Percentiles rank a stretch among this genome's conserved stretches.
Conservation (phyloP, 2,797 vertebrate species). For the Cuniculus paca region DNA sequence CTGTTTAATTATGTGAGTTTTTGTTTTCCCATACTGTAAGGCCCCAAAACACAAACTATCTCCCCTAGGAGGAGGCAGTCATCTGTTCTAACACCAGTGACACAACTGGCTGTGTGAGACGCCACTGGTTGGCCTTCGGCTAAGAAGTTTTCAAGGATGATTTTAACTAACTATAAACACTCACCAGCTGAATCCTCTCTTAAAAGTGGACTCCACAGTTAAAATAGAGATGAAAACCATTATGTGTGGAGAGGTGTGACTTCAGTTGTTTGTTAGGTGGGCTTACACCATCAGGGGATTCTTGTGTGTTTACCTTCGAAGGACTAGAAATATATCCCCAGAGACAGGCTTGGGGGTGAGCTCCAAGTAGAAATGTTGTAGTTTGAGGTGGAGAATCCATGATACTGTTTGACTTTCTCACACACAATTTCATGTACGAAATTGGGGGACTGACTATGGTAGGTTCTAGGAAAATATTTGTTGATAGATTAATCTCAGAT, state of each 20-base stretch:
- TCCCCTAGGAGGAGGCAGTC: constrained; percentile 23
- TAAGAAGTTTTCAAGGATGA: constrained; percentile 16
- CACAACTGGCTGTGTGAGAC: constrained; percentile 5
- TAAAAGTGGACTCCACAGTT: neutral
- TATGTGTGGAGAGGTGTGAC: neutral
- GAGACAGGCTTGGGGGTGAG: constrained; percentile 3
- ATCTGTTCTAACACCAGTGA: constrained; percentile 7
- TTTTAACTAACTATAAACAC: constrained; percentile 56
- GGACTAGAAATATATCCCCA: neutral
- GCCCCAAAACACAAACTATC: neutral
- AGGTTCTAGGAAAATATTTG: constrained; percentile 63
- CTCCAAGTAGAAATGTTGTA: constrained; percentile 40
- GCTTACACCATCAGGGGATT: neutral
- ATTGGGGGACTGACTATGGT: neutral
- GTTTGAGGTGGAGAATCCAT: neutral
- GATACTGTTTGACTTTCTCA: constrained; percentile 49
- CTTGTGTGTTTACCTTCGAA: neutral
- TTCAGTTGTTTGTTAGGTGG: neutral
- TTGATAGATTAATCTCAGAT: constrained; percentile 47
- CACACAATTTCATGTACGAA: neutral
- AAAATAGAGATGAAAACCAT: constrained; percentile 26
- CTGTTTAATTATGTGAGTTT: constrained; percentile 29
- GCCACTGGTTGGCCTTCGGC: neutral
- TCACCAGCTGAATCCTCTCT: neutral
- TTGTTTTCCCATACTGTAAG: neutral